Percentiles rank a stretch among this genome's conserved stretches.
These are phyloP conservation scores for Microctenopoma steveboyesi DNA, from an alignment of 2,797 vertebrate species.

Conservation along the genomic window DNA sequence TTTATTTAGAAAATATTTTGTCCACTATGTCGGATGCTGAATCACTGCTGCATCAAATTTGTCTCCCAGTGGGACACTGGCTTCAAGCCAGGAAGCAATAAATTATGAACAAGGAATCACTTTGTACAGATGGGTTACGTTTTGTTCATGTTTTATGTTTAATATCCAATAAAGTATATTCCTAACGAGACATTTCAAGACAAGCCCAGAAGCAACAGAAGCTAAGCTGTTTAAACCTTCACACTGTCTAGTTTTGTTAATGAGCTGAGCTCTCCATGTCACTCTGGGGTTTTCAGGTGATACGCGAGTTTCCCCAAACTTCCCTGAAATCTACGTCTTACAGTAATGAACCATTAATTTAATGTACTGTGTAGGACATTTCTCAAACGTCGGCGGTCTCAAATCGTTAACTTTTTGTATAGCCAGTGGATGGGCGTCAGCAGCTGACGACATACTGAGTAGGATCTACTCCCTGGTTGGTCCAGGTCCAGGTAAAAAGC, in stretches of 20 bases:
- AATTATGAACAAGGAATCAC: conserved; percentile 46
- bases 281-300: conserved; percentile 33
- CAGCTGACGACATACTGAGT: conserved; percentile 17
- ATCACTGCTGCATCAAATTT: conserved; percentile 40
- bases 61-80: conserved; percentile 33
- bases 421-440: conserved; percentile 9
- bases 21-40: conserved; percentile 23
- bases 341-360: conserved; percentile 45
- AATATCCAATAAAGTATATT: conserved; percentile 48
- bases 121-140: conserved; percentile 34
- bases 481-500: conserved; percentile 7
- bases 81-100: conserved; percentile 43
- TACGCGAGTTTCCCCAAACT: conserved; percentile 28
- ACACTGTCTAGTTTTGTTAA: conserved; percentile 61
- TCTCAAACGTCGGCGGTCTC: conserved; percentile 5
- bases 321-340: conserved; percentile 34
- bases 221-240: conserved; percentile 56
- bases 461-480: not conserved
- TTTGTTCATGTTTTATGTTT: conserved; percentile 48
- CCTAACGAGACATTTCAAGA: conserved; percentile 58
- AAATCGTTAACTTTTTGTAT: conserved; percentile 7
- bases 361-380: conserved; percentile 23
- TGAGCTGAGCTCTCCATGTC: conserved; percentile 50
- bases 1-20: conserved; percentile 24
- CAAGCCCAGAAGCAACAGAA: conserved; percentile 46